Evolutionary conservation across 2,797 vertebrate species (phyloP).

Genomic region (Orientallactaga sibirica): DNA sequence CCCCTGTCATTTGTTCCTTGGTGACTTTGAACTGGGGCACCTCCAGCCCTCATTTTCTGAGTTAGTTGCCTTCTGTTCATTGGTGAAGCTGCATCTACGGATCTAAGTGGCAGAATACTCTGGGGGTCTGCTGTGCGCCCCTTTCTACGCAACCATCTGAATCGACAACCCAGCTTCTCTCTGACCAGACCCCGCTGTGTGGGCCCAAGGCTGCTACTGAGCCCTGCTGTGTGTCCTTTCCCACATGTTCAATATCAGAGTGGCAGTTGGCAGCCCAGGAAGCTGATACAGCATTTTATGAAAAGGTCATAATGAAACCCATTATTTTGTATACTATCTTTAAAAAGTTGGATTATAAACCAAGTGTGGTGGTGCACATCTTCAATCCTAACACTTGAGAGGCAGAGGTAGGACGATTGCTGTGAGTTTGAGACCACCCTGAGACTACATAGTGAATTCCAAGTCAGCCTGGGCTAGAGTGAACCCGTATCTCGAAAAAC

Average conservation of each 20-base stretch:
- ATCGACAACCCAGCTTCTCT: accelerated
- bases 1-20: neutral
- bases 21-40: neutral
- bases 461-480: too few relatives aligned
- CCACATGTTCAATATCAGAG: neutral
- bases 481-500: neutral
- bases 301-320: neutral
- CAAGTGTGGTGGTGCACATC: too few relatives aligned
- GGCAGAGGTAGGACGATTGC: too few relatives aligned
- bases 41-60: neutral
- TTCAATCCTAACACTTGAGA: too few relatives aligned
- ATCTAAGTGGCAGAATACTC: neutral
- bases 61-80: neutral
- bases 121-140: neutral
- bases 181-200: neutral
- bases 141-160: too few relatives aligned
- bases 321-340: neutral
- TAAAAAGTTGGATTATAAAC: neutral
- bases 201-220: neutral
- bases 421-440: too few relatives aligned
- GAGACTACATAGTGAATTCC: too few relatives aligned
- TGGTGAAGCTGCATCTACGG: neutral
- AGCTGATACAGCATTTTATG: neutral
- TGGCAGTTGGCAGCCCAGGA: neutral
- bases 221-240: too few relatives aligned